Evolutionary conservation across 2,113 vertebrate species (phyloP).

Genomic region (Equus przewalskii): DNA sequence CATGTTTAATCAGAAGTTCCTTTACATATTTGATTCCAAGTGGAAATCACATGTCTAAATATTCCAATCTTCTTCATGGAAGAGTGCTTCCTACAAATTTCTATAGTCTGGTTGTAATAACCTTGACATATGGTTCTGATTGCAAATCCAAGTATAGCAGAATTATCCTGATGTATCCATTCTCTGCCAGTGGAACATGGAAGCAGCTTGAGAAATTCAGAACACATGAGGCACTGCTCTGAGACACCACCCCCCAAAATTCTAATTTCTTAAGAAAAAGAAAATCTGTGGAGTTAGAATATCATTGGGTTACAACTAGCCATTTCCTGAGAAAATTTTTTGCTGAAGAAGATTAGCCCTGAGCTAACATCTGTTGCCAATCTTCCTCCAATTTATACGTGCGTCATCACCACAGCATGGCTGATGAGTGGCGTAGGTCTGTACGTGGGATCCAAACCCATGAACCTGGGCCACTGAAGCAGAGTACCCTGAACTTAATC

Average conservation of each 20-base stretch:
- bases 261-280: neutral
- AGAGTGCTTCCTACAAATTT: neutral
- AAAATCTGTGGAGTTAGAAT: neutral
- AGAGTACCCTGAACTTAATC: no score
- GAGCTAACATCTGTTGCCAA: no score
- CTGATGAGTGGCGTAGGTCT: no score
- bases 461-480: no score
- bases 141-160: neutral
- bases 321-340: neutral
- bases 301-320: neutral
- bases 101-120: neutral
- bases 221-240: neutral
- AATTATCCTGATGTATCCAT: neutral
- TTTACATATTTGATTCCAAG: neutral
- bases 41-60: neutral
- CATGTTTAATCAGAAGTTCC: neutral
- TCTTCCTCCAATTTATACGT: no score
- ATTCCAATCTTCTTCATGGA: neutral
- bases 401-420: no score
- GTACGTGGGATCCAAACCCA: no score
- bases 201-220: neutral
- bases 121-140: neutral
- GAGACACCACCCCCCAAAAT: neutral
- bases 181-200: neutral
- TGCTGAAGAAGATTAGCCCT: no score